Percentiles rank a stretch among this genome's conserved stretches.
phyloP scores from a whole-genome alignment of 2,888 invertebrate genomes.

The Drosophila putrida region DNA sequence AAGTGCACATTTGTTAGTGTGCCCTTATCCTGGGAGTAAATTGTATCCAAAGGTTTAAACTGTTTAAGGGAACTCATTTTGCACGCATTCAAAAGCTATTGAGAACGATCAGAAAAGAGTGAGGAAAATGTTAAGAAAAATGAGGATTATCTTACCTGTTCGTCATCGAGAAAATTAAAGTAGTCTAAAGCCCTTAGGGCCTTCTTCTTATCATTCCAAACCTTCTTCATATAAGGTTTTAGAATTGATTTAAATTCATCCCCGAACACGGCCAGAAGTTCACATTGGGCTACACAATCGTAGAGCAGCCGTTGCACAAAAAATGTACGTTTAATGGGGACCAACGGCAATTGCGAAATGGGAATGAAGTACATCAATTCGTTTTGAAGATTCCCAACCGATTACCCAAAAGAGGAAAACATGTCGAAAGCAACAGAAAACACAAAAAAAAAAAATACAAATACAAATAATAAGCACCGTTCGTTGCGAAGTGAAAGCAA shows the following conservation, averaged over 20 bases:
- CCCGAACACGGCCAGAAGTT: constrained; percentile 88
- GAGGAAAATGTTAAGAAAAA: background rate
- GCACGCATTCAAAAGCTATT: constrained; percentile 71
- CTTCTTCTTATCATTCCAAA: constrained; percentile 79
- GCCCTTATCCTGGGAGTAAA: constrained; percentile 80
- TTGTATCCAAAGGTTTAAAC: constrained; percentile 81
- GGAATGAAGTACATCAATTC: constrained; percentile 55
- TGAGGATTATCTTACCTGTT: constrained; percentile 67
- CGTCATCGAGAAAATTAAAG: constrained; percentile 76
- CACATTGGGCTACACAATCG: constrained; percentile 86
- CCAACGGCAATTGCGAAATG: constrained; percentile 54
- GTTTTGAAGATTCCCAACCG: constrained; percentile 55
- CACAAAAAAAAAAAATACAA: constrained; percentile 16
- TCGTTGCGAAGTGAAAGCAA: constrained; percentile 64
- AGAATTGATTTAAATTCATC: constrained; percentile 86
- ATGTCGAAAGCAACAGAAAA: constrained; percentile 43
- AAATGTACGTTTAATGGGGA: constrained; percentile 52
- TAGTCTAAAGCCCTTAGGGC: constrained; percentile 81
- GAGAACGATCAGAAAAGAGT: background rate
- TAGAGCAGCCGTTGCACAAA: constrained; percentile 21
- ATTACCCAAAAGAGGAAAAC: constrained; percentile 39
- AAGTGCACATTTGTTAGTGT: constrained; percentile 82
- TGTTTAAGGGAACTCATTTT: constrained; percentile 76
- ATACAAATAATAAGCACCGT: constrained; percentile 36
- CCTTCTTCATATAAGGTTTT: constrained; percentile 76